Conservation (phyloP, 92 coral and sea anemone species). For the Epizoanthus illoricatus region DNA sequence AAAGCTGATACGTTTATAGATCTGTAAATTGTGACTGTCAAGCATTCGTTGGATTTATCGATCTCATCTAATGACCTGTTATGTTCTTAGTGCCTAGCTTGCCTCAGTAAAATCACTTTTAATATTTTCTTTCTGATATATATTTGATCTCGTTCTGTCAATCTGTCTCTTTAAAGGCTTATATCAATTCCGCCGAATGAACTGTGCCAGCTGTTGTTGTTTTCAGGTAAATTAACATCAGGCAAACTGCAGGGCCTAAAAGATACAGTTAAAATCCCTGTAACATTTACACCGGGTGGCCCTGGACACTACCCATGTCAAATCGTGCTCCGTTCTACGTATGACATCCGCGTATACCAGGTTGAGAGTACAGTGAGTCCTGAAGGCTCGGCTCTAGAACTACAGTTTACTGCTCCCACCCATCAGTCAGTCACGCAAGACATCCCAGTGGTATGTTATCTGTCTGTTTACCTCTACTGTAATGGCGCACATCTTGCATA, state of each 20-base stretch:
- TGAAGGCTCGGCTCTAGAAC: conserved; percentile 82
- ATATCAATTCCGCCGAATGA: background rate
- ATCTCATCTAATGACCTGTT: no score
- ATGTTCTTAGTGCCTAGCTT: no score
- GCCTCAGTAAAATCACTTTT: background rate
- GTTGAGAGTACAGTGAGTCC: conserved; percentile 98
- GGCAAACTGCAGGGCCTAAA: conserved; percentile 29
- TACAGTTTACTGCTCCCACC: conserved; percentile 89
- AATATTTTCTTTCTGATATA: background rate
- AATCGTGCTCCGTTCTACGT: conserved; percentile 78
- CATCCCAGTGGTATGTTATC: conserved; percentile 86
- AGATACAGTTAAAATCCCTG: conserved; percentile 69
- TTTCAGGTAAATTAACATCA: conserved; percentile 18
- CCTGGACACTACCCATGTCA: conserved; percentile 98
- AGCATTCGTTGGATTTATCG: no score
- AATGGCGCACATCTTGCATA: no score
- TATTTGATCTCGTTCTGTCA: background rate
- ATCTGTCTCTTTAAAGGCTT: background rate
- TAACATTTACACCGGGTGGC: conserved; percentile 82
- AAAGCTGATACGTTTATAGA: no score
- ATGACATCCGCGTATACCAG: conserved; percentile 94
- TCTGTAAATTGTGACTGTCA: no score
- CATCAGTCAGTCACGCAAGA: conserved; percentile 98
- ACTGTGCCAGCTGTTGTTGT: background rate
- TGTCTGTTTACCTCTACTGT: no score